Evolutionary conservation across 2,797 vertebrate species (phyloP).

Genomic region (Pagetopsis macropterus): DNA sequence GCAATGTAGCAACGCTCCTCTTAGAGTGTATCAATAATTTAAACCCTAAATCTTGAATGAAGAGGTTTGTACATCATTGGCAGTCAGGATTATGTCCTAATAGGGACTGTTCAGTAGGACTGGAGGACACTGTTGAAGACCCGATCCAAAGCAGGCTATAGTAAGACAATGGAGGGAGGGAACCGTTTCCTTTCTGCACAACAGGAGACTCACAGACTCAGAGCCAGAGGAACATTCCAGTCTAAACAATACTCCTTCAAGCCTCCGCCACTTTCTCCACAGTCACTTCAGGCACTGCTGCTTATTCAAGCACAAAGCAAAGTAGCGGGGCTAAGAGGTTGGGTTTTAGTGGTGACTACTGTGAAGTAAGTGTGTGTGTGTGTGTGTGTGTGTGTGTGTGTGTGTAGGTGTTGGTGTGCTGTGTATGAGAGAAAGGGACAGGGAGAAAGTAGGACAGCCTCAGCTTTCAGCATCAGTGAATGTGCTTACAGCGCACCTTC

Average conservation of each 20-base stretch:
- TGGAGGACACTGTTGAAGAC: conserved; percentile 36
- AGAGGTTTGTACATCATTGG: conserved; percentile 5
- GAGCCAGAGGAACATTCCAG: conserved; percentile 59
- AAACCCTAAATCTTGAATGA: conserved; percentile 3
- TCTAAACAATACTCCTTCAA: conserved; percentile 66
- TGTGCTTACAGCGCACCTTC: conserved; percentile 76
- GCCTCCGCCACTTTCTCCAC: conserved; percentile 51
- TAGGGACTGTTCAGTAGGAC: conserved; percentile 16
- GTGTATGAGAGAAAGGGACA: conserved; percentile 28
- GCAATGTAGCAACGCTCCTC: not conserved
- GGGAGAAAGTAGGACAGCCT: conserved; percentile 70
- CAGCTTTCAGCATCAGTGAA: conserved; percentile 70
- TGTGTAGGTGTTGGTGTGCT: conserved; percentile 34
- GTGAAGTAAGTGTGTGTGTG: conserved; percentile 42
- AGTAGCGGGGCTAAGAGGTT: conserved; percentile 67
- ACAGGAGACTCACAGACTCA: conserved; percentile 46
- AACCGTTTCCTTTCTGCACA: conserved; percentile 60
- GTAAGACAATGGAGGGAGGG: conserved; percentile 70
- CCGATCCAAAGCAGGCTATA: conserved; percentile 30
- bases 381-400: conserved; percentile 20
- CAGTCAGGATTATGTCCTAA: conserved; percentile 9
- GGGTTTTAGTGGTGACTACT: conserved; percentile 66
- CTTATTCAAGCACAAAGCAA: conserved; percentile 67
- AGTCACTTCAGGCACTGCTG: conserved; percentile 58
- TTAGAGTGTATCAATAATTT: conserved; percentile 30